Conservation (phyloP, 2,888 invertebrate species). For the Stenotaenia linearis region DNA sequence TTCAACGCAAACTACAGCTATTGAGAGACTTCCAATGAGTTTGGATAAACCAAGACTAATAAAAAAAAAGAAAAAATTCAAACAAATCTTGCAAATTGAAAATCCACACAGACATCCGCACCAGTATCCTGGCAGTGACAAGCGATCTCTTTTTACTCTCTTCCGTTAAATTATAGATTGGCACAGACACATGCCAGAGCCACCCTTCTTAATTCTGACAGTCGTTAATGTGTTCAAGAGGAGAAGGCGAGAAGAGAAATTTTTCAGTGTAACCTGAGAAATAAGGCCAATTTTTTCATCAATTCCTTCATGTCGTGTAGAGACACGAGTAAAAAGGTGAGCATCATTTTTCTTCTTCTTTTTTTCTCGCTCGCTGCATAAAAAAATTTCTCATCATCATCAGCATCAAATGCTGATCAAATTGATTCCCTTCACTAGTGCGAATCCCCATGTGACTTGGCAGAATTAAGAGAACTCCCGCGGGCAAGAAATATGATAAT, state of each 20-base stretch:
- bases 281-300: slow-evolving; percentile 5
- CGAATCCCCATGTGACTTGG: background rate
- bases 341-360: background rate
- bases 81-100: background rate
- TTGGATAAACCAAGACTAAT: background rate
- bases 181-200: slow-evolving; percentile 9
- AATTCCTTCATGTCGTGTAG: background rate
- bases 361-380: background rate
- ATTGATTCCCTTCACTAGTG: slow-evolving; percentile 9
- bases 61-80: background rate
- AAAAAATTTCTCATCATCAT: background rate
- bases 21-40: background rate
- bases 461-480: background rate
- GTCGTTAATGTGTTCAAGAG: background rate
- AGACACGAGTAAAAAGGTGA: background rate
- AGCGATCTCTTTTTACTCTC: slow-evolving; percentile 9
- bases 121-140: background rate
- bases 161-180: slow-evolving; percentile 4
- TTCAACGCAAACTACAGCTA: background rate
- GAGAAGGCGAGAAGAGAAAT: background rate
- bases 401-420: background rate
- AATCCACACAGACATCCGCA: slow-evolving; percentile 4
- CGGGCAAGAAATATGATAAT: background rate
- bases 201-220: slow-evolving; percentile 9
- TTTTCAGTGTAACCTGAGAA: slow-evolving; percentile 9